These are phyloP conservation scores for Gortyna flavago DNA, from an alignment of 2,888 invertebrate species.

Conservation along the genomic window DNA sequence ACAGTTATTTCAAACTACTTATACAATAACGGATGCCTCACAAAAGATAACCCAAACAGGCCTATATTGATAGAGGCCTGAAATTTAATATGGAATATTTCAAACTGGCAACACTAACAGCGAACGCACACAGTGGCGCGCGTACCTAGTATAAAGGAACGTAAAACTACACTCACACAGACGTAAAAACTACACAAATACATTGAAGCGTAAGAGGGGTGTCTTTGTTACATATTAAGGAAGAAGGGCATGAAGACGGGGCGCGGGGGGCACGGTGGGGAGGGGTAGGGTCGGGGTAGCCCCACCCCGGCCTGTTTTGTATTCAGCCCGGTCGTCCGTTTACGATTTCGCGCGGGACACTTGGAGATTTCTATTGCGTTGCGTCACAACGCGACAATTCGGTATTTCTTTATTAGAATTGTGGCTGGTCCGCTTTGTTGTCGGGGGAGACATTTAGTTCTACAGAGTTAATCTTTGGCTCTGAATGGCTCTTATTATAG, in stretches of 20 bases:
- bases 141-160: conserved; percentile 62
- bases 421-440: conserved; percentile 71
- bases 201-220: conserved; percentile 87
- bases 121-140: conserved; percentile 62
- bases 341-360: conserved; percentile 89
- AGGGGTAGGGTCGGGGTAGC: conserved; percentile 71
- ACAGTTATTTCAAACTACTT: conserved; percentile 65
- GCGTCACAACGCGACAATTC: conserved; percentile 80
- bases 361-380: conserved; percentile 86
- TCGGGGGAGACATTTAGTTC: conserved; percentile 64
- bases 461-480: conserved; percentile 63
- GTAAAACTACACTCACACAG: conserved; percentile 83
- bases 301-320: conserved; percentile 82
- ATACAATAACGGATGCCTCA: conserved; percentile 73
- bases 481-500: conserved; percentile 45
- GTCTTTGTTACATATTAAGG: conserved; percentile 90
- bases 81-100: conserved; percentile 90
- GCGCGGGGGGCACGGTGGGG: conserved; percentile 64
- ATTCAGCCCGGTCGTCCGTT: conserved; percentile 87
- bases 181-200: conserved; percentile 81
- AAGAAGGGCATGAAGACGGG: conserved; percentile 88
- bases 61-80: conserved; percentile 87
- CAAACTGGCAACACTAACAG: conserved; percentile 75
- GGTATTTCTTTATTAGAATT: conserved; percentile 87
- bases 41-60: conserved; percentile 84